Evolutionary conservation across 2,113 vertebrate species (phyloP).

Genomic region (Formicarius rufipectus): DNA sequence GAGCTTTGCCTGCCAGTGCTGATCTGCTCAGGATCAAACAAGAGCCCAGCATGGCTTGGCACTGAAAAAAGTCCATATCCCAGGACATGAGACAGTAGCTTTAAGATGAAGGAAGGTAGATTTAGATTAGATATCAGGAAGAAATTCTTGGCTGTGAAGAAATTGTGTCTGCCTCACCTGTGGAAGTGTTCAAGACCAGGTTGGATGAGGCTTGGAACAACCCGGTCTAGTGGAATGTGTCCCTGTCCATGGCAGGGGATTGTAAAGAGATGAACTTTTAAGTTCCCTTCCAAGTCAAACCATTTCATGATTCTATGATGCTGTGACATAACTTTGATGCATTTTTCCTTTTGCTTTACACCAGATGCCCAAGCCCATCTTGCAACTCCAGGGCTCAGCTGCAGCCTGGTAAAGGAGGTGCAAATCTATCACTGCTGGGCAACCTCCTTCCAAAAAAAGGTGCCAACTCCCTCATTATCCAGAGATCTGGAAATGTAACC

Average conservation of each 20-base stretch:
- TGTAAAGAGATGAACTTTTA: background rate
- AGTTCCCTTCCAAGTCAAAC: background rate
- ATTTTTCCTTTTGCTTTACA: background rate
- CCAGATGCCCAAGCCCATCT: background rate
- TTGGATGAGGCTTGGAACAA: rapidly evolving
- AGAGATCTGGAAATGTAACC: background rate
- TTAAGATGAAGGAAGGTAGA: background rate
- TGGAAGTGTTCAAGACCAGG: background rate
- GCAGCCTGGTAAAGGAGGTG: background rate
- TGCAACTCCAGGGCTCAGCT: background rate
- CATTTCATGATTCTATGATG: background rate
- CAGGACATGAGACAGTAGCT: rapidly evolving
- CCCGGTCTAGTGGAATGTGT: background rate
- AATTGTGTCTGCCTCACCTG: background rate
- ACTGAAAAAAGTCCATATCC: background rate
- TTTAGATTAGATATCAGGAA: background rate
- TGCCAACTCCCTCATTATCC: background rate
- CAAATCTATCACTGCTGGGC: background rate
- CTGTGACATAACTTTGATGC: background rate
- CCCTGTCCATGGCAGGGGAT: background rate
- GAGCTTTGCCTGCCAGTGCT: background rate
- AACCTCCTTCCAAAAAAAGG: background rate
- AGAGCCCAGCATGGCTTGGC: too few species aligned
- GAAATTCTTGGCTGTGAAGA: background rate
- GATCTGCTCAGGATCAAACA: background rate